These are phyloP conservation scores for Protophormia terraenovae DNA, from an alignment of 2,888 invertebrate genomes.

Conservation along the genomic window DNA sequence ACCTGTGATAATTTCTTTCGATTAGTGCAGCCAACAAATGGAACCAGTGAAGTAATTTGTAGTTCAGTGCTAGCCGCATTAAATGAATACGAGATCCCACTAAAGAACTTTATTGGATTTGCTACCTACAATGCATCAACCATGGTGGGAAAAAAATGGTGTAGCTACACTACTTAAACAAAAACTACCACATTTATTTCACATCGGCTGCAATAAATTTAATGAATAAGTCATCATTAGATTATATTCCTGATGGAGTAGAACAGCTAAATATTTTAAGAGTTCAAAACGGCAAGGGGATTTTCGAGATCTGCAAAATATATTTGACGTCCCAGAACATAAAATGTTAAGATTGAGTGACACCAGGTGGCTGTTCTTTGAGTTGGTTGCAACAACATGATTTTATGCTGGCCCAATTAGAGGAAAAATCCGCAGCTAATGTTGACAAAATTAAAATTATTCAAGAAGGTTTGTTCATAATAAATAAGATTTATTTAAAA, in stretches of 20 bases:
- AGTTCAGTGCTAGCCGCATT: neutral
- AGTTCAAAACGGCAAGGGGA: slow-evolving; percentile 1
- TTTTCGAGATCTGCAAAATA: neutral
- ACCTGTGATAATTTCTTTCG: neutral
- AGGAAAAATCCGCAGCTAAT: neutral
- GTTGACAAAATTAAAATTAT: too few species aligned
- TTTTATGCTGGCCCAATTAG: neutral
- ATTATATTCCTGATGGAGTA: slow-evolving; percentile 5
- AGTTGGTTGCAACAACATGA: neutral
- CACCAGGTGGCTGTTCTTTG: slow-evolving; percentile 10
- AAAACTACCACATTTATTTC: slow-evolving; percentile 9
- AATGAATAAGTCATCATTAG: neutral
- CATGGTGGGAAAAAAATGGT: slow-evolving; percentile 70
- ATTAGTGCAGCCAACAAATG: slow-evolving; percentile 4
- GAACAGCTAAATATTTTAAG: slow-evolving; percentile 26
- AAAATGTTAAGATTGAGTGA: slow-evolving; percentile 2
- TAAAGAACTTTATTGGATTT: neutral
- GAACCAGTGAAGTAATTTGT: slow-evolving; percentile 23
- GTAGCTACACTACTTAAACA: slow-evolving; percentile 16
- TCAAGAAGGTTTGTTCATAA: neutral
- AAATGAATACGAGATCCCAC: neutral
- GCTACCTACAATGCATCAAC: neutral
- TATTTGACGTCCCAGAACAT: neutral
- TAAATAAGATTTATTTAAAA: too few species aligned
- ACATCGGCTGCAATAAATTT: neutral